Evolutionary conservation across 2,888 invertebrate species (phyloP).

Genomic region (Cryptus armator): DNA sequence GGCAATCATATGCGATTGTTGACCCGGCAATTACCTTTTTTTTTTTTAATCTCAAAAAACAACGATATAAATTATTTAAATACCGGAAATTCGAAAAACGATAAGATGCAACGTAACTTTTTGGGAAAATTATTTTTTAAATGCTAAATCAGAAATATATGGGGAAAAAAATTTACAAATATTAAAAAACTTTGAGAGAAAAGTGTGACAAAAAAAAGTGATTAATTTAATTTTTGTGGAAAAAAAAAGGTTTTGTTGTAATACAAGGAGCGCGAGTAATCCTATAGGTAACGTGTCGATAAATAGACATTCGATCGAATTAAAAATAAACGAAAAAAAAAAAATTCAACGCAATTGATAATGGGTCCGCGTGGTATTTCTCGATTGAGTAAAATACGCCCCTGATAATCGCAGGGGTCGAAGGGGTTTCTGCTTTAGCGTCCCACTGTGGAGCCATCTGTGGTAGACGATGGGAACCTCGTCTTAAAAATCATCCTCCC

Average conservation of each 20-base stretch:
- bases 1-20: no score
- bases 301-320: neutral
- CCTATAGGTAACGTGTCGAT: neutral
- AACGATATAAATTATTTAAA: no score
- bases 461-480: constrained; percentile 76
- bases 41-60: no score
- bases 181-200: neutral
- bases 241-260: no score
- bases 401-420: constrained; percentile 45
- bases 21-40: no score
- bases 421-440: constrained; percentile 46
- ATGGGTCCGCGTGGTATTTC: neutral
- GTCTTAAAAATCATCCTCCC: constrained; percentile 81
- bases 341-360: neutral
- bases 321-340: neutral
- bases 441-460: constrained; percentile 80
- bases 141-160: neutral
- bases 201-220: neutral
- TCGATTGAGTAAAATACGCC: constrained; percentile 29
- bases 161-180: neutral
- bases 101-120: no score
- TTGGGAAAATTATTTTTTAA: no score
- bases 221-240: no score
- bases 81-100: neutral
- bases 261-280: no score